A percentile compares a stretch with the other conserved stretches of the same genome.
Conservation (phyloP, 2,113 vertebrate genomes). For the Tachysurus vachellii region DNA sequence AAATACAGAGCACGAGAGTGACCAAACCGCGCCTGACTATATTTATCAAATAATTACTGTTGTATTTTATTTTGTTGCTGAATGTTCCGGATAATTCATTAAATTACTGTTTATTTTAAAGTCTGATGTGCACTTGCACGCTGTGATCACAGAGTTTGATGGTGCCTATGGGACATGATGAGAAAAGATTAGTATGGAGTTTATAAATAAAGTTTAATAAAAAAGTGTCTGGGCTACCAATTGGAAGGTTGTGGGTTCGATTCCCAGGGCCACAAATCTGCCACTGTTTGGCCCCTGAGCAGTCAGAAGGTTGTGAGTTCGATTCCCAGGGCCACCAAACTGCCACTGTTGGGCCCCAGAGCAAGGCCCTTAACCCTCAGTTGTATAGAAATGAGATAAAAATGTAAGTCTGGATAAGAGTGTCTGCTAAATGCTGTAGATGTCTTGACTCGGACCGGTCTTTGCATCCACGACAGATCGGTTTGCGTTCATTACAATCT, state of each 20-base stretch:
- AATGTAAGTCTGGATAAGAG: no score
- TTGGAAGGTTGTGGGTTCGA: no score
- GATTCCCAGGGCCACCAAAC: no score
- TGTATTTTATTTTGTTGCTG: not conserved
- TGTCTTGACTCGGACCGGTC: not conserved
- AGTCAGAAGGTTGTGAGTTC: no score
- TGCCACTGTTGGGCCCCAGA: no score
- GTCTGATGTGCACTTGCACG: not conserved
- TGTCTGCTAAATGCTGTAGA: no score
- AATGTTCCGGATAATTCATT: not conserved
- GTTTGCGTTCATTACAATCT: not conserved
- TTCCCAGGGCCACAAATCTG: no score
- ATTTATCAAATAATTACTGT: not conserved
- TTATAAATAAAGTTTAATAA: not conserved
- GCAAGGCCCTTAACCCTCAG: no score
- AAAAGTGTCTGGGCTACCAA: no score
- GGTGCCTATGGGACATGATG: not conserved
- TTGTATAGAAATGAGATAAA: no score
- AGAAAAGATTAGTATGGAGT: not conserved
- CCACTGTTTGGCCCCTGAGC: no score
- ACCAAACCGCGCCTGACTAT: conserved; percentile 18
- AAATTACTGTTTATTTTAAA: not conserved
- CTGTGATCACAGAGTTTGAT: not conserved
- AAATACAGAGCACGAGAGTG: not conserved
- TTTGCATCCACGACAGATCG: not conserved